Percentiles rank a stretch among this genome's conserved stretches.
phyloP scores from a whole-genome alignment of 1,140 invertebrate species.

The Monomorium pharaonis region DNA sequence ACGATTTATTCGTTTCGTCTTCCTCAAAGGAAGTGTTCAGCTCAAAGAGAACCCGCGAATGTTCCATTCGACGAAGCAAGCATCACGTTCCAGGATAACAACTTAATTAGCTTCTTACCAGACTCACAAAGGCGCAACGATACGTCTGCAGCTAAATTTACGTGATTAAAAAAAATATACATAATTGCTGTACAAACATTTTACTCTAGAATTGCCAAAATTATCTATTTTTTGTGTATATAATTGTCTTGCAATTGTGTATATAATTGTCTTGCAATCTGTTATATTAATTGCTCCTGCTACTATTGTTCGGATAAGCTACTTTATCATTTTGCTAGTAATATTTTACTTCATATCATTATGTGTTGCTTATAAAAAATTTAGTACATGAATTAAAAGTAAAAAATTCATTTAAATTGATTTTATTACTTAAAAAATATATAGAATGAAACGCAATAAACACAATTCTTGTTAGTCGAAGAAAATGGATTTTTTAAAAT shows the following conservation, averaged over 20 bases:
- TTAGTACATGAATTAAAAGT: not conserved
- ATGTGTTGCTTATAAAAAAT: not conserved
- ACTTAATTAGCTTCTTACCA: slow-evolving; percentile 42
- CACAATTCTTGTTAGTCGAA: no score
- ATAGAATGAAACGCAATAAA: no score
- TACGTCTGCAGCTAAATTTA: slow-evolving; percentile 8
- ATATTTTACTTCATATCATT: not conserved
- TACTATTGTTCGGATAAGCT: not conserved
- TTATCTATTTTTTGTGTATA: not conserved
- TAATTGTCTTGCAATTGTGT: not conserved
- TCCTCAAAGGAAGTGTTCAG: not conserved
- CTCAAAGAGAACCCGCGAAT: slow-evolving; percentile 8
- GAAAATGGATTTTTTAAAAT: no score
- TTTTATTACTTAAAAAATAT: not conserved
- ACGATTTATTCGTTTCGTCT: not conserved
- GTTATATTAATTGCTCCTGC: not conserved
- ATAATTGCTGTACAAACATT: not conserved
- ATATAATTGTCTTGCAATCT: not conserved
- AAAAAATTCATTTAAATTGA: not conserved
- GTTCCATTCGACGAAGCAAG: slow-evolving; percentile 40
- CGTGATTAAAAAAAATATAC: not conserved
- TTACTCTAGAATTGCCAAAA: not conserved
- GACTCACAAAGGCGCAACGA: slow-evolving; percentile 40
- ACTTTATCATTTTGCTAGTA: not conserved
- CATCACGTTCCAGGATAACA: slow-evolving; percentile 29